These are phyloP conservation scores for Heliconius sara DNA, from an alignment of 2,888 invertebrate species.

Conservation along the genomic window DNA sequence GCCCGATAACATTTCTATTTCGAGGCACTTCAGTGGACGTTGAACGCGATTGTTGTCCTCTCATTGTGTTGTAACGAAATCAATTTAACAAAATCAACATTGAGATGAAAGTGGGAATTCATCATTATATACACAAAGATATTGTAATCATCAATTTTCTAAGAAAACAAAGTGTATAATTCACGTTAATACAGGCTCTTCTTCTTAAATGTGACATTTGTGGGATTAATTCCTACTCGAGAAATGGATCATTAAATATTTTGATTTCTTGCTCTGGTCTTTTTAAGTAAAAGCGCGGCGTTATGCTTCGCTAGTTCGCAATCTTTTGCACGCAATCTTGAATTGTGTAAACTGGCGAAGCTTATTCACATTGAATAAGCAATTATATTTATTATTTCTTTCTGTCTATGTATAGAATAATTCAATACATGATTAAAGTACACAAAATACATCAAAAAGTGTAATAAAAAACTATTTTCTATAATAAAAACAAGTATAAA, in stretches of 20 bases:
- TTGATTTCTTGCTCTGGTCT: too few species aligned
- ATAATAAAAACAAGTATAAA: not conserved
- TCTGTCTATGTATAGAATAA: too few species aligned
- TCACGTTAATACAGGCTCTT: not conserved
- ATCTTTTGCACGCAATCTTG: too few species aligned
- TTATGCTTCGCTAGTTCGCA: too few species aligned
- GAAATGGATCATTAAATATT: too few species aligned
- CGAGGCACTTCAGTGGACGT: not conserved
- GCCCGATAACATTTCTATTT: not conserved
- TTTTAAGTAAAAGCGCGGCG: too few species aligned
- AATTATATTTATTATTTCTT: too few species aligned
- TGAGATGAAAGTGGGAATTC: not conserved
- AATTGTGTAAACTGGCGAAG: too few species aligned
- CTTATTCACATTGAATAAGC: too few species aligned
- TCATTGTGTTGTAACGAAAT: not conserved
- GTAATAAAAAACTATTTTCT: not conserved
- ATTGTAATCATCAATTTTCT: not conserved
- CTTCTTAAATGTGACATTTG: too few species aligned
- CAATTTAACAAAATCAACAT: constrained; percentile 1
- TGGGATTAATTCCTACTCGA: too few species aligned
- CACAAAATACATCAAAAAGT: not conserved
- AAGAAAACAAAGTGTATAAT: not conserved
- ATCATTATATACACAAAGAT: not conserved
- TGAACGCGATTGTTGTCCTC: not conserved
- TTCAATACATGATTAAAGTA: not conserved